A percentile compares a stretch with the other conserved stretches of the same genome.
phyloP scores from a whole-genome alignment of 2,888 invertebrate genomes.

The Biston betularia region DNA sequence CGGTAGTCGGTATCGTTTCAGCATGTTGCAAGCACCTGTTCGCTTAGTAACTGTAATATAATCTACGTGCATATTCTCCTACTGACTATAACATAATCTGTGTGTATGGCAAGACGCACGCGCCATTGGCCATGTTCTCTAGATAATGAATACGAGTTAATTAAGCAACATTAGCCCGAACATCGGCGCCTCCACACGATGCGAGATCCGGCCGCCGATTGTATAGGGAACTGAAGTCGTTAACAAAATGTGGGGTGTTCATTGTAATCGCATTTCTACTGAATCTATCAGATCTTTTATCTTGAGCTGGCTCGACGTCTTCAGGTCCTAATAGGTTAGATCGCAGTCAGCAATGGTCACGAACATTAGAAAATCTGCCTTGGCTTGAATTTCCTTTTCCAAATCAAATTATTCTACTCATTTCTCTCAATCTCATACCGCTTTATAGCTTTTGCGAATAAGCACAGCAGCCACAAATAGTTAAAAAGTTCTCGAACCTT shows the following conservation, averaged over 20 bases:
- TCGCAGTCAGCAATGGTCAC: slow-evolving; percentile 14
- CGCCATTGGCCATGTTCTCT: slow-evolving; percentile 62
- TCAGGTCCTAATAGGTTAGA: slow-evolving; percentile 12
- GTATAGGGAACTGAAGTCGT: slow-evolving; percentile 63
- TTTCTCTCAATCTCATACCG: not conserved
- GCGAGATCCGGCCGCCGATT: slow-evolving; percentile 71
- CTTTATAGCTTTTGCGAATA: not conserved
- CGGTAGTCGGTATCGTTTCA: slow-evolving; percentile 41
- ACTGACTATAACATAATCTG: slow-evolving; percentile 51
- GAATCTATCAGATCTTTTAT: slow-evolving; percentile 34
- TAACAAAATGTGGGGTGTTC: slow-evolving; percentile 55
- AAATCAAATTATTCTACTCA: not conserved
- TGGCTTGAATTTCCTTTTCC: not conserved
- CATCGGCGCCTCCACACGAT: slow-evolving; percentile 82
- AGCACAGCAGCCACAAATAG: not conserved
- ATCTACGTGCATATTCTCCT: slow-evolving; percentile 19
- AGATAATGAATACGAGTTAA: slow-evolving; percentile 85
- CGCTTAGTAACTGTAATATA: slow-evolving; percentile 7
- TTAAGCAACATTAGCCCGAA: slow-evolving; percentile 82
- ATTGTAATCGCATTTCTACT: slow-evolving; percentile 43
- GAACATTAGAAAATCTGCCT: slow-evolving; percentile 5
- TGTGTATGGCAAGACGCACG: slow-evolving; percentile 61
- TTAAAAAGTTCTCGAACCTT: not conserved
- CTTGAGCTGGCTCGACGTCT: slow-evolving; percentile 19
- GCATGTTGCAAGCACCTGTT: slow-evolving; percentile 36